Conservation (phyloP, 1,140 invertebrate genomes). For the Drosophila kohkoa region DNA sequence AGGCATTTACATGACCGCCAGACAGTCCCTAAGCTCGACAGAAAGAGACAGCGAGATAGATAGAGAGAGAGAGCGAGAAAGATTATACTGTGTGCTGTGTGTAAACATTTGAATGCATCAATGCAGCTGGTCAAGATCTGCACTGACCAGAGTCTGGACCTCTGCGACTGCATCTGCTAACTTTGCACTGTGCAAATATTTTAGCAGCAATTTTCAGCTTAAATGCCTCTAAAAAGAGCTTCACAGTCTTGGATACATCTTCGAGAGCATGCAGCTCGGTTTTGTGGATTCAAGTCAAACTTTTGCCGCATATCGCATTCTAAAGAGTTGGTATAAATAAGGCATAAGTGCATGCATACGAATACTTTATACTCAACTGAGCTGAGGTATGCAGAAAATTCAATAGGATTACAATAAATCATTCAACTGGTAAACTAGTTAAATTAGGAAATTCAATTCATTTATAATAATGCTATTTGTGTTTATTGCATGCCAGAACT, state of each 20-base stretch:
- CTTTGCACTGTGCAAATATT: constrained; percentile 74
- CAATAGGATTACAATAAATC: background rate
- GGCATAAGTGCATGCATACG: background rate
- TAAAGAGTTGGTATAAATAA: background rate
- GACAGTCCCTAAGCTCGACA: constrained; percentile 22
- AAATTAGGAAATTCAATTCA: background rate
- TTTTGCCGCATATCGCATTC: background rate
- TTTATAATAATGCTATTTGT: background rate
- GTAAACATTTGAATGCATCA: constrained; percentile 75
- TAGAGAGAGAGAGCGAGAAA: constrained; percentile 13
- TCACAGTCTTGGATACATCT: constrained; percentile 30
- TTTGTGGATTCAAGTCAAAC: constrained; percentile 23
- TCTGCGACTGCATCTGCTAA: constrained; percentile 15
- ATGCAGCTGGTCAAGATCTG: constrained; percentile 68
- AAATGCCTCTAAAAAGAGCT: constrained; percentile 69
- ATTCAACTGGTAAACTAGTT: background rate
- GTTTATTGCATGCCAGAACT: background rate
- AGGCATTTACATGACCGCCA: constrained; percentile 74
- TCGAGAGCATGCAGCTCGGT: background rate
- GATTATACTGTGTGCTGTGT: constrained; percentile 15
- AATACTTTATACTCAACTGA: too few relatives aligned
- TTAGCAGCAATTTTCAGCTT: constrained; percentile 80
- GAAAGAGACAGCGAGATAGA: constrained; percentile 13
- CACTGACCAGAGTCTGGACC: constrained; percentile 24
- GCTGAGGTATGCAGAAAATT: background rate